A percentile compares a stretch with the other conserved stretches of the same genome.
These are phyloP conservation scores for Odontomyia ornata DNA, from an alignment of 2,888 invertebrate species.

Conservation along the genomic window DNA sequence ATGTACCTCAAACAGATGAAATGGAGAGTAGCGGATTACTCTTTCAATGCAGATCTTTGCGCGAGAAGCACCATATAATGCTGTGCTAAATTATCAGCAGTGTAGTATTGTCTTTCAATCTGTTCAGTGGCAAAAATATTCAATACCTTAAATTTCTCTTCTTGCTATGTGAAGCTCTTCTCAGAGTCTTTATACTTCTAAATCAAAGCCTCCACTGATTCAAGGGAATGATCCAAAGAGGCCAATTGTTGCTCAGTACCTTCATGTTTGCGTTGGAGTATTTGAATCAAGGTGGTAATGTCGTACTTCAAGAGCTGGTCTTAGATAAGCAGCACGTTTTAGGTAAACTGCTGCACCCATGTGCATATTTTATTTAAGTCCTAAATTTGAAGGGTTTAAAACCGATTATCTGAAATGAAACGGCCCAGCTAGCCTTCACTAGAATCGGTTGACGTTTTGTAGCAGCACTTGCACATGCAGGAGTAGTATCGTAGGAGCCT, in stretches of 20 bases:
- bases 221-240: conserved; percentile 96
- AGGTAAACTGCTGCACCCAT: too few relatives aligned
- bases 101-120: conserved; percentile 97
- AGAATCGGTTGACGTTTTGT: too few relatives aligned
- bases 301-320: too few relatives aligned
- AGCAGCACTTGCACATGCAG: too few relatives aligned
- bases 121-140: conserved; percentile 98
- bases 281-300: too few relatives aligned
- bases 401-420: too few relatives aligned
- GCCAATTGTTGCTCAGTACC: conserved; percentile 97
- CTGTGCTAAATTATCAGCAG: conserved; percentile 96
- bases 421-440: too few relatives aligned
- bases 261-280: conserved; percentile 91
- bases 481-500: too few relatives aligned
- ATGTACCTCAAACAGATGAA: too few relatives aligned
- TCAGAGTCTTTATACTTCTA: conserved; percentile 99
- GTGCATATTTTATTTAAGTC: too few relatives aligned
- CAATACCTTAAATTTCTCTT: conserved; percentile 98
- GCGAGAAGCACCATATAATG: conserved; percentile 88
- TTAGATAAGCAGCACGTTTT: too few relatives aligned
- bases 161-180: conserved; percentile 97
- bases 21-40: conserved; percentile 87
- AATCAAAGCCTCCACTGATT: conserved; percentile 96
- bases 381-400: too few relatives aligned
- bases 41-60: conserved; percentile 85